Base-by-base conservation (phyloP, 2,888 invertebrate genomes). In the Odontomyia ornata region DNA sequence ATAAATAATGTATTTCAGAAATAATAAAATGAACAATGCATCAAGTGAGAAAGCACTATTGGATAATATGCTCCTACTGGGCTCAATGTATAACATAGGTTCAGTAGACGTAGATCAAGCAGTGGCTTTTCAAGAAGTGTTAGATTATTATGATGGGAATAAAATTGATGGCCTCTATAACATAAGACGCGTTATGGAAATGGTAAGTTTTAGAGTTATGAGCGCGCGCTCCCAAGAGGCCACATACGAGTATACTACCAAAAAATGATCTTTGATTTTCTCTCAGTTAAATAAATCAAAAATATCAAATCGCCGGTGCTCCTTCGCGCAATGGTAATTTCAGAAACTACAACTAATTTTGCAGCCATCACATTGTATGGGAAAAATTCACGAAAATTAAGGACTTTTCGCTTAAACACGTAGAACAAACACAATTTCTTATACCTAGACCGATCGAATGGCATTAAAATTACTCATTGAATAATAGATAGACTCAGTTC, bases 131-230 rank as follows among this genome's bases (percentile, higher is more conserved):
- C 82, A 83, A 76, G 78, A 81, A 18, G 81, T 83, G 75, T 79
- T 86, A 36, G 79, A 79, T 27, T 64, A n/a, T 15, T 77, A 80
- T 15, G 82, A 81, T 25, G 69, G 80, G 1, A 80, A 80, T n/a
- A 77, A 80, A 52, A 75, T 46, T 1, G 77, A 77, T 28, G 85
- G 84, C 69, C 79, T 83, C 57, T 84, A 82, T 7, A 80, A 83
- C 36, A 78, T 84, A 1, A 79, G 83, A 72, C 78, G 80, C 18
- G 80, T 79, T 80, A 84, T 86, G 80, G 43, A 79, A 64, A 57
- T 28, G 77, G 81, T 78, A 77, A 64, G 7, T 27, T 27, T 71
- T 64, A 1, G 25, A 4, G 9, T 36, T 36, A 5, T 36, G 3
- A 36, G 3, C 36, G 11, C 27, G 1, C 2, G 57, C 13, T 52